Base-by-base conservation (phyloP, 2,888 invertebrate species). In the Heliconius ismenius region DNA sequence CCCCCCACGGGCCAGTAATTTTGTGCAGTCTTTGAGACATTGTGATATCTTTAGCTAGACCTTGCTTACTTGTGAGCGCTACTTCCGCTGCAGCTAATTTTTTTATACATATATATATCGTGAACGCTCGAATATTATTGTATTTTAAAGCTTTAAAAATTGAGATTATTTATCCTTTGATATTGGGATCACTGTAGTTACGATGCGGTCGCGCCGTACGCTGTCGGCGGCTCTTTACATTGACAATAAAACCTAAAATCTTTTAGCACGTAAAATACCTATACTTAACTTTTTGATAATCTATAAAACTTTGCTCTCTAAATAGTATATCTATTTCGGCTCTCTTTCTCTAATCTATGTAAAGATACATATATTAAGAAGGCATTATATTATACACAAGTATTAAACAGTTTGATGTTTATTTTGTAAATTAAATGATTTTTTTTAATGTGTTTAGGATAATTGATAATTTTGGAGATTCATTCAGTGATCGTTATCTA, bases 91-190 rank as follows among this genome's bases (percentile, higher is more conserved):
- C 90, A 89, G 88, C 89, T 89, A 84, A 75, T 81, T 80, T 77
- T 80, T 77, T 79, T 79, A 6, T 6, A 49, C 18, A 75, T 74
- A 65, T 84, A 83, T 81, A 80, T 73, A 39, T 39, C 49, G 54
- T 82, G 81, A 83, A 85, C 78, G 79, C 86, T 85, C 86, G 86
- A 78, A 75, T 63, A 89, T 88, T 90, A 87, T 88, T 85, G 88
- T 91, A 90, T 91, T 91, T 88, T 84, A 87, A 90, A 91, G 91
- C 91, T 92, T 93, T 93, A 91, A 93, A 65, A 89, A 88, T 92
- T 92, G 93, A 94, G 93, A 94, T 94, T 94, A 93, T 91, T 91
- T 92, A 91, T 92, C 89, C 86, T 86, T 88, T 89, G 83, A 86
- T 86, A 89, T 89, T 87, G 88, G 88, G 85, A 88, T 87, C 84